Base-by-base conservation (phyloP, 2,113 vertebrate species). In the Brevimyrus niger region DNA sequence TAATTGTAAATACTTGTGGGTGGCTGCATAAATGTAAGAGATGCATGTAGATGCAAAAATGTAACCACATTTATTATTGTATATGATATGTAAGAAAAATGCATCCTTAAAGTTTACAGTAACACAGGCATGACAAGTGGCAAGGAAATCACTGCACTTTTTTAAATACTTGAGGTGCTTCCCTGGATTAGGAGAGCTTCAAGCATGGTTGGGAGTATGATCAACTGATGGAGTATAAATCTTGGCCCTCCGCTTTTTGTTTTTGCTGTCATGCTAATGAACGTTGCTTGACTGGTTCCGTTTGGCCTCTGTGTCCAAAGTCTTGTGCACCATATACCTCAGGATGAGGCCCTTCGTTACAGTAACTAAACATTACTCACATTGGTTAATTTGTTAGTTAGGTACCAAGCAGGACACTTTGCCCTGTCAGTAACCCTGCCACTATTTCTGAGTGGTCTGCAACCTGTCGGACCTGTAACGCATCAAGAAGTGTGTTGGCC, bases 401-500 rank as follows among this genome's bases (percentile, higher is more conserved):
- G 4, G 91, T 92, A 92, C 92, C 90, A 91, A 93, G 93, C 93
- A 90, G 92, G 91, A 92, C 91, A 89, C 89, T 46, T 47, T 21
- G 23, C 47, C 47, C 21, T 47, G 6, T 9, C n/a, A 23, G 21
- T 86, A 27, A 48, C 10, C 23, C 19, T 46, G 82, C 82, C 82
- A 19, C 27, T 53, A 50, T 31, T 31, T 51, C 31, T 50, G 48
- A 87, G 13, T 8, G 82, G 13, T 23, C 83, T 4, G 21, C 44
- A 84, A 47, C 3, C 44, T 44, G 17, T 46, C 19, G 42, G 23
- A 47, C 3, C 42, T 42, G 82, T 44, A 23, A n/a, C 5, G 88
- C 93, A 92, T 92, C 65, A 91, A 94, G 76, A 93, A 92, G 93
- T 2, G 48, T 19, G 92, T 94, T 94, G 91, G 91, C 65, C n/a